Evolutionary conservation across 2,888 invertebrate genomes (phyloP).

Genomic region (Andrena fulva): DNA sequence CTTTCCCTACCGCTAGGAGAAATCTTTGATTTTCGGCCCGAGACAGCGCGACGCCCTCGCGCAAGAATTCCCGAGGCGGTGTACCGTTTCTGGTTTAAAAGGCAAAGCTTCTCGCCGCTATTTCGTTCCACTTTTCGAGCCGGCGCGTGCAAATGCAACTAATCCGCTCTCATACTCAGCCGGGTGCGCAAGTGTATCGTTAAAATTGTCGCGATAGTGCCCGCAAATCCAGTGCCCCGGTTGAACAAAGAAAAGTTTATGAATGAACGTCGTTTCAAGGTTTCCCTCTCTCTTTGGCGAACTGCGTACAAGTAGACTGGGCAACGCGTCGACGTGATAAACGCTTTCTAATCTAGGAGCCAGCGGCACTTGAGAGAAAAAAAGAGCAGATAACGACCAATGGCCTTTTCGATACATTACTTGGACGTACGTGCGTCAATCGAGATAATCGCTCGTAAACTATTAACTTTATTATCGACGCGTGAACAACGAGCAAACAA

Average conservation of each 20-base stretch:
- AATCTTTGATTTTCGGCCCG: constrained; percentile 68
- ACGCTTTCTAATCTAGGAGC: constrained; percentile 59
- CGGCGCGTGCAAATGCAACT: background rate
- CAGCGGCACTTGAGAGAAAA: constrained; percentile 21
- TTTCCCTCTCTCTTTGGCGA: constrained; percentile 28
- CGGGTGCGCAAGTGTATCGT: background rate
- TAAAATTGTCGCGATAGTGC: background rate
- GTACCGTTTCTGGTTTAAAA: constrained; percentile 38
- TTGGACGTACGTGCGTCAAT: constrained; percentile 32
- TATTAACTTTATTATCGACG: constrained; percentile 56
- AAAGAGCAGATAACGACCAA: constrained; percentile 46
- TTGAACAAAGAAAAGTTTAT: constrained; percentile 21
- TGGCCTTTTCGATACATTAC: constrained; percentile 41
- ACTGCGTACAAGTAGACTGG: constrained; percentile 23
- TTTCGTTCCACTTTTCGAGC: background rate
- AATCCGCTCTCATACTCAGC: background rate
- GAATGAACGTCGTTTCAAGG: constrained; percentile 39
- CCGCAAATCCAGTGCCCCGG: too few relatives aligned
- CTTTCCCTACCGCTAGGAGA: constrained; percentile 62
- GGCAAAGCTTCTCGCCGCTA: constrained; percentile 5
- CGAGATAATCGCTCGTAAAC: constrained; percentile 23
- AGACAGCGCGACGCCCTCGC: constrained; percentile 76
- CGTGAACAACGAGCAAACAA: background rate
- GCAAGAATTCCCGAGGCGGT: constrained; percentile 34
- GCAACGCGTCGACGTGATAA: constrained; percentile 33